Evolutionary conservation across 2,113 vertebrate species (phyloP), one percentile per base, ranked within the genome.

Genomic region (Brachionichthys hirsutus): DNA sequence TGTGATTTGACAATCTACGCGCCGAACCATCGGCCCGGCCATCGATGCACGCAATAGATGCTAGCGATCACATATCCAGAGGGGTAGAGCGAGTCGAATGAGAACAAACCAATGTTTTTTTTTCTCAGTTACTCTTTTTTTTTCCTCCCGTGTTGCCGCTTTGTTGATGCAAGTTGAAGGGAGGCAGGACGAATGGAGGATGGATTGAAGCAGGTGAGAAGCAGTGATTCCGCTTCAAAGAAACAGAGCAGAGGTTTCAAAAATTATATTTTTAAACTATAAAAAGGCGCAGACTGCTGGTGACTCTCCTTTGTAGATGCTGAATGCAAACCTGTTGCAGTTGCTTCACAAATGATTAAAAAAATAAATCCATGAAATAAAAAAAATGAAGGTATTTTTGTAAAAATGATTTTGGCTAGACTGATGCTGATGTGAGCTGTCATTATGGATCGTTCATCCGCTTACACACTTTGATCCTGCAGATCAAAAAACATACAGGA

Each of bases 1-100:
- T 85, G 82, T 78, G 84, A 86, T 89, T 85, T 86, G 75, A 85
- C 84, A 84, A 85, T 78, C 67, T 75, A 77, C 80, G 73, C 80
- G 75, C 75, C 79, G 75, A 80, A 78, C 56, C 64, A 66, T 77
- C 69, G 56, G 69, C 71, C 75, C 50, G 73, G 71, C 24, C 68
- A 76, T 63, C 64, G 42, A 52, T 75, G 56, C 67, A 75, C 65
- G 75, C 69, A 64, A 66, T 65, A 83, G 74, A 83, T 64, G 75
- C 68, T 71, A 72, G 62, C 54, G 67, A 82, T 86, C 74, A 81
- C 51, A 76, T 80, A 85, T 82, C 85, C 79, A 73, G 74, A 73
- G 80, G 77, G 73, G 55, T 7, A 68, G 56, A 77, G 60, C 16
- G 34, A 53, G 76, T 54, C 51, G 55, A 67, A 61, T 70, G 61